Percentiles rank a stretch among this genome's conserved stretches.
These are phyloP conservation scores for Lota lota DNA, from an alignment of 2,113 vertebrate species.

Conservation along the genomic window DNA sequence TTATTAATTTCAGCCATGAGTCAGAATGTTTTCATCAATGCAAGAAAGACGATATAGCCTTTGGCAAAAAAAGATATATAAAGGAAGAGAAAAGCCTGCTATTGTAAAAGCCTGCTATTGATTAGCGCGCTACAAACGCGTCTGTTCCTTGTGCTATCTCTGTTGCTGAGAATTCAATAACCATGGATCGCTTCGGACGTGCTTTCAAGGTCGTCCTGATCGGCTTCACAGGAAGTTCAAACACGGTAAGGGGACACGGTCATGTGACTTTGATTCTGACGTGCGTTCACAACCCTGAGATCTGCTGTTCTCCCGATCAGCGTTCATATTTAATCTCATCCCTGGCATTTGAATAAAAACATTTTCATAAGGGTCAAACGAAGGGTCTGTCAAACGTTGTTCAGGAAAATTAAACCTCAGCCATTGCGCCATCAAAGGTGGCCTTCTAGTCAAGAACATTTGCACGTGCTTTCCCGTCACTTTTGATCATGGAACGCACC, in stretches of 20 bases:
- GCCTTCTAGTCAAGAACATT: slow-evolving; percentile 14
- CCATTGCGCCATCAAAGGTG: slow-evolving; percentile 1
- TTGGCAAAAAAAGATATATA: no score
- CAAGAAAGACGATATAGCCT: no score
- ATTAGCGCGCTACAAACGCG: slow-evolving; percentile 29
- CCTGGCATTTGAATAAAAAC: slow-evolving; percentile 39
- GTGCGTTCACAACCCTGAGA: slow-evolving; percentile 36
- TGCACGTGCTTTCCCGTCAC: background rate
- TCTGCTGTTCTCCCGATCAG: slow-evolving; percentile 14
- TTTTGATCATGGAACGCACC: no score
- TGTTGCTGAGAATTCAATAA: slow-evolving; percentile 45
- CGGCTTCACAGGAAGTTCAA: slow-evolving; percentile 42
- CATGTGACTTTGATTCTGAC: slow-evolving; percentile 52
- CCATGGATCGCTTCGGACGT: slow-evolving; percentile 29
- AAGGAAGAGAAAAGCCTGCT: slow-evolving; percentile 1
- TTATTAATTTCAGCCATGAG: no score
- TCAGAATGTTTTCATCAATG: no score
- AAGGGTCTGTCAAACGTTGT: slow-evolving; percentile 41
- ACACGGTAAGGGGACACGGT: slow-evolving; percentile 19
- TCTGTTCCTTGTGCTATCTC: slow-evolving; percentile 32
- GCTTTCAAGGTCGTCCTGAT: slow-evolving; percentile 33
- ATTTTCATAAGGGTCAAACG: slow-evolving; percentile 22
- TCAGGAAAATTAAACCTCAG: slow-evolving; percentile 19
- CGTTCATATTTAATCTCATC: slow-evolving; percentile 43
- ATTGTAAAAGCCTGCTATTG: slow-evolving; percentile 27